Base-by-base conservation (phyloP, 2,888 invertebrate genomes). In the Chrysolina oricalcia region DNA sequence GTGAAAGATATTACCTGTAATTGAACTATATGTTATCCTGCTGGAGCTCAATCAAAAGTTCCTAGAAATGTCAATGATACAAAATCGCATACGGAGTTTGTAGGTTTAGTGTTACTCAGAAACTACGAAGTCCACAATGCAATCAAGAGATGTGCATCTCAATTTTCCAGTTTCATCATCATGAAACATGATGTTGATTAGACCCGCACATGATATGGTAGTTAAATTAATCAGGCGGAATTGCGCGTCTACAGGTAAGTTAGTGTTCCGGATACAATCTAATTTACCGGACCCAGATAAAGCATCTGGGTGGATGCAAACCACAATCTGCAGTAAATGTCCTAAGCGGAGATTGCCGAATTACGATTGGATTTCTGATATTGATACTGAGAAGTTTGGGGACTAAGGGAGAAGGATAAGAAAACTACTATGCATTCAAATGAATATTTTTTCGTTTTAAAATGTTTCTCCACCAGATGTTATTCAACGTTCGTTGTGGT, bases 141-240 rank as follows among this genome's bases (percentile, higher is more conserved):
- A 53, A 53, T 68, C 68, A 68, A 68, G 10, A 35, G 40, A 41
- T 17, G 21, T 40, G 56, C 50, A 17, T 53, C 53, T 19, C 21
- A 68, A 68, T 68, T 68, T 68, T 68, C 63, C 67, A 62, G 43
- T 56, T 56, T 35, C 50, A 48, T 59, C 48, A 50, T 50, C 68
- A 13, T 62, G 50, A 10, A 69, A 73, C 73, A 73, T 53, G 50
- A 65, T 69, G 69, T 53, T 73, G 69, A 73, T 73, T 73, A 65
- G 73, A 73, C 46, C 53, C 11, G 65, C 53, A 73, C 59, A 53
- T 68, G 75, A 70, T 75, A 75, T 17, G 75, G 27, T n/a, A 56
- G 72, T 72, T 67, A 70, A 75, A 75, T 72, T 75, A 75, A 75
- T 75, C 71, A 75, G 66, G 72, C 65, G 35, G 70, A 70, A 75